Percentiles rank a stretch among this genome's conserved stretches.
phyloP scores from a whole-genome alignment of 2,888 invertebrate genomes.

The Latrodectus hesperus region DNA sequence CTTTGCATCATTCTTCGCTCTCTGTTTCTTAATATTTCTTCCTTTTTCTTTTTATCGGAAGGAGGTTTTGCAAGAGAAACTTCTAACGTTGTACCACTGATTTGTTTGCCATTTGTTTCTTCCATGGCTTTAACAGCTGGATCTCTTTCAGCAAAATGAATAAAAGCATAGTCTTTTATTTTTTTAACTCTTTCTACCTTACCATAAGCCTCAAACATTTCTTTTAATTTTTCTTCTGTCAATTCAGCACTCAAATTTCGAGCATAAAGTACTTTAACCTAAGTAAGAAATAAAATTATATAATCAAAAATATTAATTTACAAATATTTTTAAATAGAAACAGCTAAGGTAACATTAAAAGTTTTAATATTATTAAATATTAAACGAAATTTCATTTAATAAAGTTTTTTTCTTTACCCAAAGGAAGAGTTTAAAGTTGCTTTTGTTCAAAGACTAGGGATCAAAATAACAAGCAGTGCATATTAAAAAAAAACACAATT shows the following conservation, averaged over 20 bases:
- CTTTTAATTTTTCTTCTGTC: constrained; percentile 95
- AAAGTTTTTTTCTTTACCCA: too few species aligned
- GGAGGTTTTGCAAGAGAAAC: constrained; percentile 99
- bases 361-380: too few species aligned
- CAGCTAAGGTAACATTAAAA: too few species aligned
- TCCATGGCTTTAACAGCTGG: constrained; percentile 89
- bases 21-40: constrained; percentile 91
- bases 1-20: constrained; percentile 87
- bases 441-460: too few species aligned
- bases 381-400: too few species aligned
- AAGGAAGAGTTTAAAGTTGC: too few species aligned
- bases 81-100: constrained; percentile 88
- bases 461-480: too few species aligned
- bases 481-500: too few species aligned
- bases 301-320: not conserved
- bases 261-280: constrained; percentile 99
- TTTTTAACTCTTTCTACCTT: constrained; percentile 99
- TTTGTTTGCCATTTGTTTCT: constrained; percentile 73
- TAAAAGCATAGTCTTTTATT: constrained; percentile 99
- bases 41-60: constrained; percentile 98
- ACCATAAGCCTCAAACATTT: constrained; percentile 94
- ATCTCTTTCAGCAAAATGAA: constrained; percentile 98
- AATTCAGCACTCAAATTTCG: constrained; percentile 97
- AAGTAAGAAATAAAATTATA: constrained; percentile 67
- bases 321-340: too few species aligned